Percentiles rank a stretch among this genome's conserved stretches.
Evolutionary conservation across 2,888 invertebrate species (phyloP).

Genomic region (Elysia crispata): DNA sequence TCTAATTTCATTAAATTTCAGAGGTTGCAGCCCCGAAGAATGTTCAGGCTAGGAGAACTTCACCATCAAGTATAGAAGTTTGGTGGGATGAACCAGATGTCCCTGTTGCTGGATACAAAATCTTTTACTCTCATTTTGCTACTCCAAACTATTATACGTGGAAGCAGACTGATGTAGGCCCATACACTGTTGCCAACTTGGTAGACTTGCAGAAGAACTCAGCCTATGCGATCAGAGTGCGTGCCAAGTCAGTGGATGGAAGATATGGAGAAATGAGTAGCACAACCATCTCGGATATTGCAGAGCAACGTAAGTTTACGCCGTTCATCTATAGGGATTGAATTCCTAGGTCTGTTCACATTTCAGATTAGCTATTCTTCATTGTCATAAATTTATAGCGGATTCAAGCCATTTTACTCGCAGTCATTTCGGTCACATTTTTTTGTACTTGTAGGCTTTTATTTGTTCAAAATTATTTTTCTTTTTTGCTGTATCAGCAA

Average conservation of each 20-base stretch:
- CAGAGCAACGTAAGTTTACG: slow-evolving; percentile 53
- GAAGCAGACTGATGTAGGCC: slow-evolving; percentile 70
- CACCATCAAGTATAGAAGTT: slow-evolving; percentile 92
- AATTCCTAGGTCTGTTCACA: no score
- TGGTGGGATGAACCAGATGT: slow-evolving; percentile 80
- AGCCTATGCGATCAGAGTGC: slow-evolving; percentile 72
- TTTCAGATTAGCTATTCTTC: no score
- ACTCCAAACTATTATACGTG: slow-evolving; percentile 70
- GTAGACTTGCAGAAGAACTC: slow-evolving; percentile 65
- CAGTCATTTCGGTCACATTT: no score
- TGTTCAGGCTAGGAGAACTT: slow-evolving; percentile 95
- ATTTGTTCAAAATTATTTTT: no score
- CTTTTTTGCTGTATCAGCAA: no score
- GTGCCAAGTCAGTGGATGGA: slow-evolving; percentile 70
- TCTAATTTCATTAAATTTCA: no score
- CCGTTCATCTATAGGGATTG: slow-evolving; percentile 19
- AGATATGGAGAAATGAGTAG: slow-evolving; percentile 74
- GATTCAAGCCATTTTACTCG: no score
- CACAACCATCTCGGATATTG: slow-evolving; percentile 54
- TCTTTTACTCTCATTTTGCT: slow-evolving; percentile 72
- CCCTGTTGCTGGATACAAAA: slow-evolving; percentile 73
- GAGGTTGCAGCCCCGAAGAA: slow-evolving; percentile 85
- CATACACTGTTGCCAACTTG: slow-evolving; percentile 70
- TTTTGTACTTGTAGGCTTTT: no score
- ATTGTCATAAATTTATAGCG: no score